These are phyloP conservation scores for Nyctereutes procyonoides DNA, from an alignment of 2,113 vertebrate species.

Conservation along the genomic window DNA sequence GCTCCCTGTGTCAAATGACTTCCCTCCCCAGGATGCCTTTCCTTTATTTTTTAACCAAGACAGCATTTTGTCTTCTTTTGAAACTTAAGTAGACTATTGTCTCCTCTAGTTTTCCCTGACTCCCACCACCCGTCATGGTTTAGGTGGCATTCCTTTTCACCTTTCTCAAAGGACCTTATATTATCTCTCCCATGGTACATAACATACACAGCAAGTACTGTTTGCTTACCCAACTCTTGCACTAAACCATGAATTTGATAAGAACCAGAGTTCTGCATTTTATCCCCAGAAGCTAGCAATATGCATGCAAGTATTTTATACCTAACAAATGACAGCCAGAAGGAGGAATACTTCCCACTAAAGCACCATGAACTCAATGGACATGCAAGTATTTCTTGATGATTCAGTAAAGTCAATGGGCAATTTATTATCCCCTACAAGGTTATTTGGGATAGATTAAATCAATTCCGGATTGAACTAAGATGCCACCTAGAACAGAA, in stretches of 20 bases:
- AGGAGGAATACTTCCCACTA: constrained; percentile 24
- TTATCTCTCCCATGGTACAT: background rate
- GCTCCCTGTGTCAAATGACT: background rate
- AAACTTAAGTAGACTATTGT: background rate
- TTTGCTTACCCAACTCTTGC: background rate
- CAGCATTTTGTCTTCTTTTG: background rate
- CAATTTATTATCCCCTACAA: background rate
- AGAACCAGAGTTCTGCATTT: background rate
- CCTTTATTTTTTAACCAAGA: background rate
- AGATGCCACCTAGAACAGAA: constrained; percentile 35
- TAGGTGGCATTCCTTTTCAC: background rate
- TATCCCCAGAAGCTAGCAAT: background rate
- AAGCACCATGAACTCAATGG: background rate
- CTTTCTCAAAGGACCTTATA: background rate
- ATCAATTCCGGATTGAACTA: constrained; percentile 37
- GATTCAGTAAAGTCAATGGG: background rate
- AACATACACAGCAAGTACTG: background rate
- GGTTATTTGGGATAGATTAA: constrained; percentile 30
- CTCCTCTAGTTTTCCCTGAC: background rate
- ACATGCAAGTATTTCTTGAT: constrained; percentile 34
- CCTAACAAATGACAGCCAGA: background rate
- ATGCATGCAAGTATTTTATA: background rate
- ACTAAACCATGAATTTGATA: background rate
- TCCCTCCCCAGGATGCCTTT: background rate
- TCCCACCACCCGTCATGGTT: background rate